Evolutionary conservation across 2,113 vertebrate genomes (phyloP).

Genomic region (Emydocephalus ijimae): DNA sequence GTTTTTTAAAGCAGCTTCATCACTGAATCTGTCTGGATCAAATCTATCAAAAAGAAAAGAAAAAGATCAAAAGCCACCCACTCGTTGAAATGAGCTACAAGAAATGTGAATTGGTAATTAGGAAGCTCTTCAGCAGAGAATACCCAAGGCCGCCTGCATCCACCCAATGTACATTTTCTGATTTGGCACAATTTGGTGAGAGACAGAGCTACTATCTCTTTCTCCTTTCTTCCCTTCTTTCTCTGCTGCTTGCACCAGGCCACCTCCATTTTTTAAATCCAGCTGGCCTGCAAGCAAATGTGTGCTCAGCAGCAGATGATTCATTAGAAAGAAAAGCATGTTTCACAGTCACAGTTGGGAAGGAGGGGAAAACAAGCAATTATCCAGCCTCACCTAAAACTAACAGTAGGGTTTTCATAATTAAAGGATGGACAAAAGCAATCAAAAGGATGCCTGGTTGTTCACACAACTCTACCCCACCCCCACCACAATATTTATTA

Average conservation of each 20-base stretch:
- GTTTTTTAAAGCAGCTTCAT: constrained; percentile 78
- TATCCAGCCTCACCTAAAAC: constrained; percentile 37
- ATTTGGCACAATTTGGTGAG: neutral
- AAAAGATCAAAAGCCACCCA: constrained; percentile 4
- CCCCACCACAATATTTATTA: neutral
- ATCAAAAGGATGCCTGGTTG: constrained; percentile 28
- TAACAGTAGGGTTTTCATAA: constrained; percentile 38
- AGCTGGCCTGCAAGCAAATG: constrained; percentile 28
- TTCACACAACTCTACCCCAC: neutral
- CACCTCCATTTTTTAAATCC: constrained; percentile 31
- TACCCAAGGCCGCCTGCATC: neutral
- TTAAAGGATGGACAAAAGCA: constrained; percentile 12
- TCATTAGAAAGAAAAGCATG: constrained; percentile 53
- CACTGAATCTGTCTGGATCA: constrained; percentile 86
- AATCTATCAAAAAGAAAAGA: constrained; percentile 71
- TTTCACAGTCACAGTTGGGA: constrained; percentile 41
- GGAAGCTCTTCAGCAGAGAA: neutral
- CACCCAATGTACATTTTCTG: neutral
- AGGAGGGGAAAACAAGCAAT: constrained; percentile 40
- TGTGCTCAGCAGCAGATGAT: constrained; percentile 42
- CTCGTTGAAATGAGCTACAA: neutral
- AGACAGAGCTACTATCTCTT: neutral
- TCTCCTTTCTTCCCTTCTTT: neutral
- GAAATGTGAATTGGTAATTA: neutral
- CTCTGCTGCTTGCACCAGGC: constrained; percentile 4